These are phyloP conservation scores for Ibidorhyncha struthersii DNA, from an alignment of 2,113 vertebrate genomes.

Conservation along the genomic window DNA sequence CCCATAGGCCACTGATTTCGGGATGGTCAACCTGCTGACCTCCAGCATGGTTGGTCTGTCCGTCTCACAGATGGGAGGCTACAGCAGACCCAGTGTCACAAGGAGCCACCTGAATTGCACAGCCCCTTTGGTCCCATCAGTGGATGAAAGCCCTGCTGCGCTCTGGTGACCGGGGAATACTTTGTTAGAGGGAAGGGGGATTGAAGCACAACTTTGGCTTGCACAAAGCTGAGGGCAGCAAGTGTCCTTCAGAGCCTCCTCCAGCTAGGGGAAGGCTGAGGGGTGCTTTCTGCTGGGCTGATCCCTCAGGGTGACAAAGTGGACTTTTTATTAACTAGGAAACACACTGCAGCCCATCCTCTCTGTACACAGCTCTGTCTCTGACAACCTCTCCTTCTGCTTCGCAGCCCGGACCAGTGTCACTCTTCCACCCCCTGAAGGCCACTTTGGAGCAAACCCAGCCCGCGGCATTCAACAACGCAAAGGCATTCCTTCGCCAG, in stretches of 20 bases:
- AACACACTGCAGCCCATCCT: not conserved
- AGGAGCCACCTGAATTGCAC: not conserved
- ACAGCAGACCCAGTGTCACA: not conserved
- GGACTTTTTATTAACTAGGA: not conserved
- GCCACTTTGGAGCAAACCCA: constrained; percentile 83
- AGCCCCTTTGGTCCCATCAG: not conserved
- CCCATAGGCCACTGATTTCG: not conserved
- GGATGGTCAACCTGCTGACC: not conserved
- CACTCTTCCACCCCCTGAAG: constrained; percentile 80
- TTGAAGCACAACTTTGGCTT: too few species aligned
- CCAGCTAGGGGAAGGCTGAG: not conserved
- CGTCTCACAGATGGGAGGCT: not conserved
- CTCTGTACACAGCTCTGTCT: not conserved
- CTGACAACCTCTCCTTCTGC: not conserved
- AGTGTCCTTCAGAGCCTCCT: not conserved
- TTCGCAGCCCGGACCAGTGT: constrained; percentile 75
- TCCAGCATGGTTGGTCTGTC: not conserved
- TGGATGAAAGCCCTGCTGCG: not conserved
- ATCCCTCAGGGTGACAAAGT: not conserved
- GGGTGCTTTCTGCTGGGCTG: not conserved
- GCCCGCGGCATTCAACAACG: constrained; percentile 69
- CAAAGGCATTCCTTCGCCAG: constrained; percentile 80
- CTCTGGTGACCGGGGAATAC: not conserved
- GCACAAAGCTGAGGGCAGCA: not conserved
- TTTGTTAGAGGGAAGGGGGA: not conserved